Percentiles rank a stretch among this genome's conserved stretches.
Evolutionary conservation across 1,140 invertebrate species (phyloP).

Genomic region (Calliphora vicina): DNA sequence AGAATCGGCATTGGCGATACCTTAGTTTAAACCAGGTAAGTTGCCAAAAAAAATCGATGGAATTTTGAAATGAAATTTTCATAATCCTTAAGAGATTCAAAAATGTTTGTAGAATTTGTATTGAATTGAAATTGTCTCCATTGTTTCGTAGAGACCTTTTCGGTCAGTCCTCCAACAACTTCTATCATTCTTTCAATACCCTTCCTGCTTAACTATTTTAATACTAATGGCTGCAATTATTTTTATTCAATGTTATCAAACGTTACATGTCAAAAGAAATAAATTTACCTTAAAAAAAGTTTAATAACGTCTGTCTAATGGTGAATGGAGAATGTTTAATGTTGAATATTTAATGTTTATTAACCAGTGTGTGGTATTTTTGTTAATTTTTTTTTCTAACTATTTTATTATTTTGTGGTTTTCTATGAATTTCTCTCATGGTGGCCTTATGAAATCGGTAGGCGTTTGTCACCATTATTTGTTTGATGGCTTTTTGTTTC

Average conservation of each 20-base stretch:
- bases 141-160: no score
- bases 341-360: constrained; percentile 22
- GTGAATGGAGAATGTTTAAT: not conserved
- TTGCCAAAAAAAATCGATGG: no score
- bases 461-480: constrained; percentile 30
- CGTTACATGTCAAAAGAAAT: constrained; percentile 15
- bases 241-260: constrained; percentile 32
- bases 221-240: constrained; percentile 33
- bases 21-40: no score
- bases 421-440: not conserved
- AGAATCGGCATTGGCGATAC: no score
- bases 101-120: no score
- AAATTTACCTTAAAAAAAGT: not conserved
- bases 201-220: constrained; percentile 1
- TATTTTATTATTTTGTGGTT: not conserved
- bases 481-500: not conserved
- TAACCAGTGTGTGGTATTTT: constrained; percentile 22
- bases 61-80: no score
- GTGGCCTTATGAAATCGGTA: constrained; percentile 28
- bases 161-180: no score
- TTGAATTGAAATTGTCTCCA: no score
- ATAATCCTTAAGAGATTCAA: no score
- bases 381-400: not conserved
- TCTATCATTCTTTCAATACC: no score
- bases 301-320: not conserved